Percentiles rank a stretch among this genome's conserved stretches.
phyloP scores from a whole-genome alignment of 2,113 vertebrate species.

The Mesocricetus auratus region DNA sequence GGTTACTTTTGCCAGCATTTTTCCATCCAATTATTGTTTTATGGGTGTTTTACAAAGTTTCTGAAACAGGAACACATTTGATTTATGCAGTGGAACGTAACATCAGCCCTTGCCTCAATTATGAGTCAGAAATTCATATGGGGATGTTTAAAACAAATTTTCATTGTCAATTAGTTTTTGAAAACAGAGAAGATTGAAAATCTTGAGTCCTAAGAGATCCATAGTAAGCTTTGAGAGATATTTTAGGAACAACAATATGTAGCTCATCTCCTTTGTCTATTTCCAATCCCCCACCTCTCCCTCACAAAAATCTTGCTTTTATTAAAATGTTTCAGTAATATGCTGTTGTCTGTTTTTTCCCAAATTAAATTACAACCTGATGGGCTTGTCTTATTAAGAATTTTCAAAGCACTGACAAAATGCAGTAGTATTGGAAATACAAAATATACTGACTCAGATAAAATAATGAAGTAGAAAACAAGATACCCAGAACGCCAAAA shows the following conservation, averaged over 20 bases:
- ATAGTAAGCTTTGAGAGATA: conserved; percentile 53
- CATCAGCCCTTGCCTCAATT: conserved; percentile 67
- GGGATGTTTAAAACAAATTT: conserved; percentile 69
- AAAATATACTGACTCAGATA: conserved; percentile 30
- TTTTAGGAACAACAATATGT: conserved; percentile 48
- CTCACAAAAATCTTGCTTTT: background rate
- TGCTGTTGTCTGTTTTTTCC: conserved; percentile 38
- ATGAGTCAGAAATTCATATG: conserved; percentile 61
- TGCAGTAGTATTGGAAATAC: conserved; percentile 59
- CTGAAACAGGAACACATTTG: conserved; percentile 67
- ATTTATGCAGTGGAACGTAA: conserved; percentile 57
- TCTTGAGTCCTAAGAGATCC: conserved; percentile 41
- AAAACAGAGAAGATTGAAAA: conserved; percentile 64
- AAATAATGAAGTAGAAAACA: conserved; percentile 63
- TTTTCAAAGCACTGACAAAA: conserved; percentile 59
- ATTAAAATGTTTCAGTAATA: conserved; percentile 63
- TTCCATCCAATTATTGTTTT: conserved; percentile 49
- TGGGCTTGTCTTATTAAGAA: conserved; percentile 76
- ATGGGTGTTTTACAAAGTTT: conserved; percentile 54
- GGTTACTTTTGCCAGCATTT: conserved; percentile 58
- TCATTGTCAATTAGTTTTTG: conserved; percentile 59
- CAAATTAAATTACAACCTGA: conserved; percentile 63
- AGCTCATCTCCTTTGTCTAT: conserved; percentile 59
- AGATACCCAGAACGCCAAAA: conserved; percentile 39
- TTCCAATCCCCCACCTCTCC: background rate